Conservation (phyloP, 2,113 vertebrate genomes). For the Perca fluviatilis region DNA sequence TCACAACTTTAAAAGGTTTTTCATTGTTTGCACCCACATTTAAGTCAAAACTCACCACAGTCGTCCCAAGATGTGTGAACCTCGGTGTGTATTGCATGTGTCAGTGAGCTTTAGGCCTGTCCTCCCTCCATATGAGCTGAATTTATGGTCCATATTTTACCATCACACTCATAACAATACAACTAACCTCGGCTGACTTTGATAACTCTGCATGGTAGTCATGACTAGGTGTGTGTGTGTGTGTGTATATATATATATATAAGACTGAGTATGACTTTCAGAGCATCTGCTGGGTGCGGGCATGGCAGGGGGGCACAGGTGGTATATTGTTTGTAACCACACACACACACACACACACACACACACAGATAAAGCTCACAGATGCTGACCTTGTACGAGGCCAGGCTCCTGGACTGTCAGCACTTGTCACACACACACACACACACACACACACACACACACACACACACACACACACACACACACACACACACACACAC, state of each 20-base stretch:
- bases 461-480: constrained; percentile 21
- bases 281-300: constrained; percentile 80
- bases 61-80: neutral
- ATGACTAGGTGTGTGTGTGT: constrained; percentile 31
- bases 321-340: constrained; percentile 78
- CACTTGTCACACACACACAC: constrained; percentile 70
- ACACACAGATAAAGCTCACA: constrained; percentile 67
- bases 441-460: constrained; percentile 44
- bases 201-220: constrained; percentile 73
- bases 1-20: neutral
- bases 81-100: neutral
- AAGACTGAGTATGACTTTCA: constrained; percentile 78
- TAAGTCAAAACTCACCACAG: neutral
- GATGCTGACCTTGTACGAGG: constrained; percentile 79
- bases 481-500: neutral
- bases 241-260: constrained; percentile 14
- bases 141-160: constrained; percentile 74
- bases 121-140: constrained; percentile 38
- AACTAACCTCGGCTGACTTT: constrained; percentile 81
- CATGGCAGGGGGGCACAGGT: constrained; percentile 81
- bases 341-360: constrained; percentile 55
- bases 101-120: constrained; percentile 23
- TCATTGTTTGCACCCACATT: neutral
- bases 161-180: constrained; percentile 63
- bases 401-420: constrained; percentile 78